Evolutionary conservation across 1,140 invertebrate species (phyloP), one percentile per base, ranked within the genome.

Genomic region (Cherax destructor): DNA sequence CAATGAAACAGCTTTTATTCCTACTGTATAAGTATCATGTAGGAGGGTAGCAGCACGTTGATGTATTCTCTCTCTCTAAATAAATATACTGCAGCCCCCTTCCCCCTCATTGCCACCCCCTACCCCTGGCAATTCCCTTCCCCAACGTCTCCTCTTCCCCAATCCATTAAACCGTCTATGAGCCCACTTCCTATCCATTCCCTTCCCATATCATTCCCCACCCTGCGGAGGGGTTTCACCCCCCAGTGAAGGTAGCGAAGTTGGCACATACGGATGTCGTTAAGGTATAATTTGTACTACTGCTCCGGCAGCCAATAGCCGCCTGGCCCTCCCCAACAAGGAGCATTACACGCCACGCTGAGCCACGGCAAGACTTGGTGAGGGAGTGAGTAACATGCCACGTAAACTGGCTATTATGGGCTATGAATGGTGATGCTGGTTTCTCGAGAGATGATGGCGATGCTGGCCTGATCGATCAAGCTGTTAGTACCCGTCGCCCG

Each of bases 211-310:
- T 18, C 65, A 69, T 78, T 4, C 76, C 21, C 9, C 76, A 56
- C 61, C 49, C n/a, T 61, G 61, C 80, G 7, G 52, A 61, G 80
- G 80, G 52, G 61, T 65, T 52, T 83, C 59, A 83, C 79, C 52
- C 79, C 79, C 79, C 41, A 13, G 16, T 52, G 52, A 61, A 83
- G 52, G n/a, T 83, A 7, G 41, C 18, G 30, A 77, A 77, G 69
- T 52, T 69, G 21, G 21, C 69, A 24, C 84, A 77, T 76, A 74
- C 49, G 84, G 84, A 86, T 76, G 41, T 86, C 84, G 84, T 86
- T 86, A 86, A 76, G 74, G 52, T 77, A 86, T 86, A 86, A 86
- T 86, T 86, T 86, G 84, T 86, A 77, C 65, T 24, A 21, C 16
- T 24, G 74, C 47, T 16, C 69, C 52, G 41, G 21, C 30, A 21